phyloP scores from a whole-genome alignment of 2,113 vertebrate genomes.

The Saguinus midas region DNA sequence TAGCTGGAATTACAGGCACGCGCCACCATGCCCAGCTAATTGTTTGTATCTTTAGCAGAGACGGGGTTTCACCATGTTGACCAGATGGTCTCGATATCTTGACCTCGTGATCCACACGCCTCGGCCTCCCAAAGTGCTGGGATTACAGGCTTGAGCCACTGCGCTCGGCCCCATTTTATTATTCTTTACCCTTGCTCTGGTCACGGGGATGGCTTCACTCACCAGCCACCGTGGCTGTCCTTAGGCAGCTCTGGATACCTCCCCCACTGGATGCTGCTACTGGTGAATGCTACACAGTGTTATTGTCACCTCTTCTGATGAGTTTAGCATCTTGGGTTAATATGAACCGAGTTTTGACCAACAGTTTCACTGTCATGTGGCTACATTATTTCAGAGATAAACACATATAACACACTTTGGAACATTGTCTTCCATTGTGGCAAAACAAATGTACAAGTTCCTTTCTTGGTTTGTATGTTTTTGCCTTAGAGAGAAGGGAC shows the following conservation, averaged over 20 bases:
- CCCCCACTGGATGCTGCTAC: too few relatives aligned
- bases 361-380: neutral
- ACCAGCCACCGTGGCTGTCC: neutral
- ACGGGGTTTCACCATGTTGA: too few relatives aligned
- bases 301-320: neutral
- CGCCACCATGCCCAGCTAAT: too few relatives aligned
- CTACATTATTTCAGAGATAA: neutral
- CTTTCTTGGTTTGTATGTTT: neutral
- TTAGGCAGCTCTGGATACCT: neutral
- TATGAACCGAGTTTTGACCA: neutral
- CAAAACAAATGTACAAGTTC: neutral
- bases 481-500: neutral
- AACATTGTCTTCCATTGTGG: neutral
- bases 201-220: conserved; percentile 20
- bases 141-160: too few relatives aligned
- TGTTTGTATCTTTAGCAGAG: too few relatives aligned
- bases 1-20: too few relatives aligned
- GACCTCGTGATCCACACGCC: too few relatives aligned
- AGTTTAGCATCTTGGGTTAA: neutral
- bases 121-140: too few relatives aligned
- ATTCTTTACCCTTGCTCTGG: conserved; percentile 19
- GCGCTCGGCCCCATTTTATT: neutral
- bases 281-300: neutral
- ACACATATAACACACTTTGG: neutral
- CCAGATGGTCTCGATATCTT: too few relatives aligned